Conservation (phyloP, 2,797 vertebrate species). For the Enoplosus armatus region DNA sequence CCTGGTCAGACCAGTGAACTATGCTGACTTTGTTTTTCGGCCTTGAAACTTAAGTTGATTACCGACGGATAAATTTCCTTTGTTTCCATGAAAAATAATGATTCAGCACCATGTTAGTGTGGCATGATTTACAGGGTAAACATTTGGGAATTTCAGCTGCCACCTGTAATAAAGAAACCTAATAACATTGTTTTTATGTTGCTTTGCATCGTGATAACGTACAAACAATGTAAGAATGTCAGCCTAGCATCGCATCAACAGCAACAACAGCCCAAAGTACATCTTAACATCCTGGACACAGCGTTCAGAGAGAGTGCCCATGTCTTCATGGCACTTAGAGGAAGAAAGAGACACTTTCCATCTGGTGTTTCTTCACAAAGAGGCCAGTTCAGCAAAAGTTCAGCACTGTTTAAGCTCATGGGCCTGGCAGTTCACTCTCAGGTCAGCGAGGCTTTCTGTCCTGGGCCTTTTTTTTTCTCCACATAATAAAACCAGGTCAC, state of each 20-base stretch:
- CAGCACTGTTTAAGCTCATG: constrained; percentile 90
- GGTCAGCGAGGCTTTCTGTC: constrained; percentile 82
- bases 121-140: neutral
- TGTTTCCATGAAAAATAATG: constrained; percentile 16
- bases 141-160: neutral
- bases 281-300: constrained; percentile 47
- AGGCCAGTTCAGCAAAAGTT: constrained; percentile 91
- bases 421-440: constrained; percentile 87
- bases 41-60: constrained; percentile 44
- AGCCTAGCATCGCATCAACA: neutral
- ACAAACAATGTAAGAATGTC: neutral
- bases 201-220: constrained; percentile 8
- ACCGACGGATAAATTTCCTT: neutral
- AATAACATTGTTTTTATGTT: neutral
- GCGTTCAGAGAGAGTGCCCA: constrained; percentile 7
- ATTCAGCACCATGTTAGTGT: constrained; percentile 12
- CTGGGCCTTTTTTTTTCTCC: constrained; percentile 21
- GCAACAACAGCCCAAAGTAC: constrained; percentile 10
- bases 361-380: constrained; percentile 87
- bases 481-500: constrained; percentile 75
- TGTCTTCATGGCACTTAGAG: constrained; percentile 44
- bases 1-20: constrained; percentile 48
- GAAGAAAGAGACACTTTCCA: constrained; percentile 83
- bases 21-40: constrained; percentile 47
- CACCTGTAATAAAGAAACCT: neutral